Conservation (phyloP, 1,140 invertebrate species). For the Gyrodactylus salaris region DNA sequence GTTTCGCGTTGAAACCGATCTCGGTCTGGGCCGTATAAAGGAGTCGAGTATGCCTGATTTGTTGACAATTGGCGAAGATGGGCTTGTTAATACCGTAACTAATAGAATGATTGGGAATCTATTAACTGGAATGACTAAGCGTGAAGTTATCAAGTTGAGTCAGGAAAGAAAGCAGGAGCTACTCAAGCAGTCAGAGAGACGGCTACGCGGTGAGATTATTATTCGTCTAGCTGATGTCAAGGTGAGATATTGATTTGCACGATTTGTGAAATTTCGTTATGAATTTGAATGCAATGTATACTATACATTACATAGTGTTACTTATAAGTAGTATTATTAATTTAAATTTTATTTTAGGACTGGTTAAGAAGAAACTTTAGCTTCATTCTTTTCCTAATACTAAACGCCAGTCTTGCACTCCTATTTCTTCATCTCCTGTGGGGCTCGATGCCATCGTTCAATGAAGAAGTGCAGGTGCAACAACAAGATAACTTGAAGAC, state of each 20-base stretch:
- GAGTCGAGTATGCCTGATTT: not conserved
- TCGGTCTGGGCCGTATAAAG: not conserved
- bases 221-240: constrained; percentile 6
- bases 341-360: not conserved
- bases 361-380: not conserved
- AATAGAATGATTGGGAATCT: not conserved
- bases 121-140: not conserved
- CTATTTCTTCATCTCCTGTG: not conserved
- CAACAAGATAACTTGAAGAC: too few species aligned
- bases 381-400: not conserved
- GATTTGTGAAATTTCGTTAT: not conserved
- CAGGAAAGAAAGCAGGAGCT: not conserved
- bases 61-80: not conserved
- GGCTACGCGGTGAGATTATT: constrained; percentile 5
- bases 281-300: too few species aligned
- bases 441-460: not conserved
- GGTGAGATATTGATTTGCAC: not conserved
- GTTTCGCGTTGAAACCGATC: not conserved
- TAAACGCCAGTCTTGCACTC: not conserved
- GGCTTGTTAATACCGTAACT: not conserved
- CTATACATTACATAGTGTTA: too few species aligned
- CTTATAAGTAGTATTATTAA: too few species aligned
- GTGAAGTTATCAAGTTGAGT: not conserved
- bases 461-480: too few species aligned
- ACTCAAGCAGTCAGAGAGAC: not conserved